Base-by-base conservation (phyloP, 2,888 invertebrate species). In the Lasius platythorax region DNA sequence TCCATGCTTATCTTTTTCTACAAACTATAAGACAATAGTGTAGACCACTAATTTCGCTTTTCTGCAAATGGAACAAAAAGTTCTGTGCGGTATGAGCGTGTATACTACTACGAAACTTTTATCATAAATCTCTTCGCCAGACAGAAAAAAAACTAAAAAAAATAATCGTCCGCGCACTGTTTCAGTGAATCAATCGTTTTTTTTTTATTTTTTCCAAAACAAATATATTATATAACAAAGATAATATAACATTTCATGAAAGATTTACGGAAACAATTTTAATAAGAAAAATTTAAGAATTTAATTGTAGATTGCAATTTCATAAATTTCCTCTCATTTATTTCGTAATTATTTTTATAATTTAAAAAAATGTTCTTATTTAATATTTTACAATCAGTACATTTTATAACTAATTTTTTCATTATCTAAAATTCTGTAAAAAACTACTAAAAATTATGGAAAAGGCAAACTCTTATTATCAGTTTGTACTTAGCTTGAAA, bases 91-190 rank as follows among this genome's bases (percentile, higher is more conserved):
- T 33, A 74, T 61, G 43, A 78, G n/a, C 63, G 28, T 56, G 61
- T 78, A 46, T 63, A 66, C 23, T 66, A 73, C 72, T 70, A 53
- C 68, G 81, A 85, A 89, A 89, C 84, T 89, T 89, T 89, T 78
- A 83, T 89, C 83, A 89, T 86, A 86, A 87, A 89, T 89, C 86
- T 79, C 58, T 72, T 72, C 37, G n/a, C 50, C 30, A 53, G 56
- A 56, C 15, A 37, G 40, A 46, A 30, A 58, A 81, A 76, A 68
- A 43, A 83, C 15, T 66, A 50, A 72, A 72, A 78, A 79, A 79
- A 79, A 79, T 72, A 37, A 79, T 79, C 33, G 72, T 72, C 12
- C 61, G 43, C 18, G 33, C 43, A 12, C 61, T 61, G 43, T 79
- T 72, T 56, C 68, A 67, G 40, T 40, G 40, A 56, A 74, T 74